These are phyloP conservation scores for Diarsia rubi DNA, from an alignment of 2,888 invertebrate genomes.

Conservation along the genomic window DNA sequence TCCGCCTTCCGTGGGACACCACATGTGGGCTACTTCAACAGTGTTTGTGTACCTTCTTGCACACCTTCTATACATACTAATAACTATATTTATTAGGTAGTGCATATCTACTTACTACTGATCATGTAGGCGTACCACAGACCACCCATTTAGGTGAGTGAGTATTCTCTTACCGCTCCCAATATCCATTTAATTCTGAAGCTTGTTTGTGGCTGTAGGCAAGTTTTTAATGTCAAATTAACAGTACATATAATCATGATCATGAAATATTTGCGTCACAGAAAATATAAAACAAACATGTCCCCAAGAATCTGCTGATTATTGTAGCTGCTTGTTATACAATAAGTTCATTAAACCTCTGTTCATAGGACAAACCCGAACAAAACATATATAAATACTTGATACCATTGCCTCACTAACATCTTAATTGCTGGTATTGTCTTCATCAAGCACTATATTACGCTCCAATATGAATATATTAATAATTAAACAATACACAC, in stretches of 20 bases:
- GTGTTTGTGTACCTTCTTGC: neutral
- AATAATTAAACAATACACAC: constrained; percentile 59
- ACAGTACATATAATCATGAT: neutral
- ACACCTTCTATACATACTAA: neutral
- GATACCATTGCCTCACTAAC: constrained; percentile 40
- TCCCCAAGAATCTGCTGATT: neutral
- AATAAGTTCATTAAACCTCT: constrained; percentile 51
- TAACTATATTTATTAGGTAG: neutral
- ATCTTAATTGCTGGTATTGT: constrained; percentile 57
- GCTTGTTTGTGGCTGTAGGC: neutral
- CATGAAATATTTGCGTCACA: neutral
- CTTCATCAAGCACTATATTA: constrained; percentile 24
- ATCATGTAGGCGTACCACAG: neutral
- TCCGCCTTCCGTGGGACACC: constrained; percentile 46
- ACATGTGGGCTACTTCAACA: constrained; percentile 43
- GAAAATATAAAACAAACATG: neutral
- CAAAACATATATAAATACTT: constrained; percentile 22
- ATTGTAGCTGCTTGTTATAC: constrained; percentile 39
- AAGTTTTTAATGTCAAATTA: neutral
- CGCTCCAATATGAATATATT: constrained; percentile 44
- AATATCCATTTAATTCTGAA: neutral
- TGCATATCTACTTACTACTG: neutral
- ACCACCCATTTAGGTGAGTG: too few species aligned
- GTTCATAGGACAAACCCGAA: constrained; percentile 11
- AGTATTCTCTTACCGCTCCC: neutral